phyloP scores from a whole-genome alignment of 2,888 invertebrate species.

The Lepidochrysops patricia region DNA sequence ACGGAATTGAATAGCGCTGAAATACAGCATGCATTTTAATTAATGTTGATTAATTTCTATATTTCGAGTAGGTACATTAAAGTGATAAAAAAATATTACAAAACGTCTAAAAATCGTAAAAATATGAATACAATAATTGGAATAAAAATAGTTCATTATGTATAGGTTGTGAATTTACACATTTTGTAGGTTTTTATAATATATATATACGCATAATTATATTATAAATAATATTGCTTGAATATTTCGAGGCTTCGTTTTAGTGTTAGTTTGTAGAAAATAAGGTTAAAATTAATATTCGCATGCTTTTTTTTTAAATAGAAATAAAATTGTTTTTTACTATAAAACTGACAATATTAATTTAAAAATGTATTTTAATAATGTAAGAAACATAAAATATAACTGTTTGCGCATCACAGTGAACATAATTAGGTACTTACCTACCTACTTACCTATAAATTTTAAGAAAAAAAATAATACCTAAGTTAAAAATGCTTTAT shows the following conservation, averaged over 20 bases:
- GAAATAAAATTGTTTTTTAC: not conserved
- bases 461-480: too few relatives aligned
- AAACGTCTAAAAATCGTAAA: not conserved
- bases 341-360: not conserved
- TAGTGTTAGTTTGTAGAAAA: not conserved
- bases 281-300: not conserved
- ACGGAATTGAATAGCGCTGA: not conserved
- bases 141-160: conserved; percentile 51
- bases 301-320: not conserved
- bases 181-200: conserved; percentile 73
- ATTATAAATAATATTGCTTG: conserved; percentile 16
- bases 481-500: not conserved
- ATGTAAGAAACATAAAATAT: not conserved
- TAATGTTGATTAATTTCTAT: too few relatives aligned
- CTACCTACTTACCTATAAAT: too few relatives aligned
- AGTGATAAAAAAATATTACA: too few relatives aligned
- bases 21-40: too few relatives aligned
- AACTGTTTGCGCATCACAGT: too few relatives aligned
- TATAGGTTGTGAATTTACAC: conserved; percentile 75
- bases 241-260: not conserved
- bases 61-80: too few relatives aligned
- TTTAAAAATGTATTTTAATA: not conserved
- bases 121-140: conserved; percentile 28
- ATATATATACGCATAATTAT: conserved; percentile 43
- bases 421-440: too few relatives aligned